Evolutionary conservation across 2,113 vertebrate genomes (phyloP).

Genomic region (Catharus bicknelli): DNA sequence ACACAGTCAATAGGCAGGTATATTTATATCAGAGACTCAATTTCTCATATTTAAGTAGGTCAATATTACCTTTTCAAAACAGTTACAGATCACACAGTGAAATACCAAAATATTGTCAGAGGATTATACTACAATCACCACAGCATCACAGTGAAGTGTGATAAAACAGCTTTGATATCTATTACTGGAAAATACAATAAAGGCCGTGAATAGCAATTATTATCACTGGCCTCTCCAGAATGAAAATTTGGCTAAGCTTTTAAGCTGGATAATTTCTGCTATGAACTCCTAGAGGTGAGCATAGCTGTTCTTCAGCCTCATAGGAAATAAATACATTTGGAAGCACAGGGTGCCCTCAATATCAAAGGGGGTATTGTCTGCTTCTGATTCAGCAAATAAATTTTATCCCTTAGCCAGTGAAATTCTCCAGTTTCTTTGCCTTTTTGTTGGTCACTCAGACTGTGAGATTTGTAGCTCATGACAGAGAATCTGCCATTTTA

Average conservation of each 20-base stretch:
- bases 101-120: neutral
- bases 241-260: neutral
- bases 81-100: neutral
- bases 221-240: neutral
- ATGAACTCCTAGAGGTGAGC: neutral
- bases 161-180: neutral
- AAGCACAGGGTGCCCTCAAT: neutral
- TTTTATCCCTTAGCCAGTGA: neutral
- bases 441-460: neutral
- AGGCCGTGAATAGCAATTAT: neutral
- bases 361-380: neutral
- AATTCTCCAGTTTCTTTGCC: neutral
- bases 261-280: neutral
- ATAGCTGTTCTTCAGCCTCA: neutral
- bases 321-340: neutral
- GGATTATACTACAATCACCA: neutral
- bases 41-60: constrained; percentile 16
- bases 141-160: neutral
- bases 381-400: neutral
- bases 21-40: neutral
- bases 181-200: neutral
- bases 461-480: neutral
- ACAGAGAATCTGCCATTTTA: neutral
- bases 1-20: neutral
- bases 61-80: constrained; percentile 8